Conservation (phyloP, 2,888 invertebrate species). For the Limnephilus rhombicus region DNA sequence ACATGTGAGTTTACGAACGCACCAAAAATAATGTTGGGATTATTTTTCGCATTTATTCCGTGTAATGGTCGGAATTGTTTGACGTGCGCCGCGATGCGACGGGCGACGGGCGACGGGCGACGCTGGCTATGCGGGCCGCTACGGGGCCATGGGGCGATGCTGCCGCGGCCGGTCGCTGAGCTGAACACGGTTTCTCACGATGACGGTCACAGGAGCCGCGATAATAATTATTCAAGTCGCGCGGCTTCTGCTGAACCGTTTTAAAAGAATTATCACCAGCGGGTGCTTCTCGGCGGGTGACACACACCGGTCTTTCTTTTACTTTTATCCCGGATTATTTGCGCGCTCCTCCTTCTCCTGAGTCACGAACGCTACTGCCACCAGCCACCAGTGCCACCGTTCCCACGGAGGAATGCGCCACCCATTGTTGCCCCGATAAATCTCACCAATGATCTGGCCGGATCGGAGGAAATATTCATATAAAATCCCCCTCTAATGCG, state of each 20-base stretch:
- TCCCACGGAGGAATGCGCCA: slow-evolving; percentile 24
- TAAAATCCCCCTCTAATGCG: slow-evolving; percentile 27
- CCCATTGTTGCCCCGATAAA: slow-evolving; percentile 46
- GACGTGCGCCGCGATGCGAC: background rate
- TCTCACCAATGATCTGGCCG: slow-evolving; percentile 43
- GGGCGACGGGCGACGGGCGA: background rate
- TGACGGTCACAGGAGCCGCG: slow-evolving; percentile 29
- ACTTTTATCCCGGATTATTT: slow-evolving; percentile 29
- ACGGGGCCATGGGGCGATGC: background rate
- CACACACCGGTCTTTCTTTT: slow-evolving; percentile 50
- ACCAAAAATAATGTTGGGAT: background rate
- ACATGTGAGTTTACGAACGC: background rate
- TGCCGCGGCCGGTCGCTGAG: background rate
- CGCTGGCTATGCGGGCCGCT: background rate
- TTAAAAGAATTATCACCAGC: slow-evolving; percentile 61
- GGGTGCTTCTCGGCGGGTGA: slow-evolving; percentile 55
- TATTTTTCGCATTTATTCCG: background rate
- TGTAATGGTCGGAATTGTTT: background rate
- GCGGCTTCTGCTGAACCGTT: slow-evolving; percentile 57
- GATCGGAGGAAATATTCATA: slow-evolving; percentile 19
- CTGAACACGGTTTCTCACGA: slow-evolving; percentile 9
- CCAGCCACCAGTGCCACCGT: background rate
- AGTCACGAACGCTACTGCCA: background rate
- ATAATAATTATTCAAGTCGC: slow-evolving; percentile 59
- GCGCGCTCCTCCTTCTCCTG: slow-evolving; percentile 2